Base-by-base conservation (phyloP, 2,797 vertebrate genomes). In the Xerus rutilus region DNA sequence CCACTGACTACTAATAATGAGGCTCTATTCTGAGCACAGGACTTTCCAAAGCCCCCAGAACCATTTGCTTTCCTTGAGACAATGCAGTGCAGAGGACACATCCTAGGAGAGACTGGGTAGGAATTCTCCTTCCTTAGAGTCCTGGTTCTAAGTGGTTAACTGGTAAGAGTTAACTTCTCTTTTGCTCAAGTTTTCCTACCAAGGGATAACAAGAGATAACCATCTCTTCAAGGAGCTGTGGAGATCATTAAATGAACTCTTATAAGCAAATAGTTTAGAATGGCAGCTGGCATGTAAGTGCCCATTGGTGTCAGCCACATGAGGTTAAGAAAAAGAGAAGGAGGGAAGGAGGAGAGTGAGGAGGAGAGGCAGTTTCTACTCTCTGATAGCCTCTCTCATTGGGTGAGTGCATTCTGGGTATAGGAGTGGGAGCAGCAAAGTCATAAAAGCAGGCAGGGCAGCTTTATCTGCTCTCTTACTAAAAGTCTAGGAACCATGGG, bases 231-330 rank as follows among this genome's bases (percentile, higher is more conserved):
- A 89, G 74, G 52, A 93, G 49, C 15, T 20, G 45, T 32, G 87
- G 73, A 86, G 64, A 49, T 93, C 86, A 54, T 79, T 54, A 87
- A 85, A 85, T 86, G 85, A 94, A 23, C 28, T 96, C 73, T 72
- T 79, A n/a, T 10, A 78, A 92, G 35, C 82, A 39, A 84, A 88
- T 5, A 39, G 32, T 67, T 88, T 39, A 70, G 77, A 91, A 90
- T 12, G 83, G 32, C n/a, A 95, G 32, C 7, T 20, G 45, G 23
- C 49, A 64, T 6, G 1, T 8, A 83, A 78, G 35, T 28, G 18
- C 20, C 47, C 81, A 62, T 32, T 62, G 78, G 54, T 85, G 45
- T 70, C 76, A 67, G 35, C 9, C 7, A 17, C 1, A 9, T 14
- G 47, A 74, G 28, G n/a, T 49, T 52, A 91, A 11, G 64, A n/a